Evolutionary conservation across 2,888 invertebrate species (phyloP), one percentile per base, ranked within the genome.

Genomic region (Eupithecia dodoneata): DNA sequence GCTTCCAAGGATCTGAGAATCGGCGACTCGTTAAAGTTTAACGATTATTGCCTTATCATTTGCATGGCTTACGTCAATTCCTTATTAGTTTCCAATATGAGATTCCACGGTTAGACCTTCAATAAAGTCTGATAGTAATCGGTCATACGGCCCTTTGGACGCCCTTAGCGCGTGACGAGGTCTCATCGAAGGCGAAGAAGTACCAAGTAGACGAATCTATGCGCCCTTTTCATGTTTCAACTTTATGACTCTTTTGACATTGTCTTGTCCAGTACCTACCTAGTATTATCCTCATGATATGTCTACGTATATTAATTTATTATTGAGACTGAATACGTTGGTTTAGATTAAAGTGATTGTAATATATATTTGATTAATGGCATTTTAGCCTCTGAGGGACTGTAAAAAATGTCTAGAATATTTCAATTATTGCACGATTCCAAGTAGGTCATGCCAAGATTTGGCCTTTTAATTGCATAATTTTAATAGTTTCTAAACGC

Each of bases 81-180:
- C 83, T 84, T 81, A 82, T 88, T 89, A 88, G 90, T 92, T 88
- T 85, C 86, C 87, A 87, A 84, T 80, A 81, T 77, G 4, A 45
- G 42, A 69, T 69, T 69, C 41, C 45, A n/a, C 45, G 18, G 45
- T n/a, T 75, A 83, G 85, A 85, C 93, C 93, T 91, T 92, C 90
- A 84, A 79, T 76, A 79, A 82, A 89, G 87, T 90, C 89, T 83
- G 83, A 82, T 86, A 83, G 85, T 84, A 85, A 85, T 83, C 80
- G 85, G 87, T 91, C 89, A 30, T 92, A 88, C 90, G 92, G 90
- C 90, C 91, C 92, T 91, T 85, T 85, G 86, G 85, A 87, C 88
- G 93, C 91, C 91, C 92, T 93, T 88, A 89, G 90, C 88, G 89
- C 93, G 94, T 93, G 93, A 90, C 92, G 91, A 94, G 93, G 93